Evolutionary conservation across 2,797 vertebrate genomes (phyloP).

Genomic region (Uromys caudimaculatus): DNA sequence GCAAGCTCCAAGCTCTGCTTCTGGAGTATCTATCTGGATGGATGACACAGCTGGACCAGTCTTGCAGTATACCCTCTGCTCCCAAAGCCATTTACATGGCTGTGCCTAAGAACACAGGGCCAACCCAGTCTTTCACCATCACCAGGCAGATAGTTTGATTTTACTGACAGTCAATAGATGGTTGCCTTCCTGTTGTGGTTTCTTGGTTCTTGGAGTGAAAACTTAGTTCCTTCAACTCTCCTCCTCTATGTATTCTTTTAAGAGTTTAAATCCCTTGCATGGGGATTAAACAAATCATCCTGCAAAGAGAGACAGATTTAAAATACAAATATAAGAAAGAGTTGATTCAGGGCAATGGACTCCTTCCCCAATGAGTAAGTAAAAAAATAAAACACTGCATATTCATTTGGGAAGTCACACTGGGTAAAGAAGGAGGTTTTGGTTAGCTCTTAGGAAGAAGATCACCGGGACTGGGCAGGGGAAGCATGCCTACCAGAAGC

Average conservation of each 20-base stretch:
- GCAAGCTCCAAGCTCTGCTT: neutral
- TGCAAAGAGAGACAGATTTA: constrained; percentile 3
- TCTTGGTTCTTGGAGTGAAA: constrained; percentile 48
- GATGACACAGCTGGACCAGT: neutral
- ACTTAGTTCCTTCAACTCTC: neutral
- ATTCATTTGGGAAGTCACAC: neutral
- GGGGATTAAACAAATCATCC: constrained; percentile 23
- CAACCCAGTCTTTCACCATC: constrained; percentile 10
- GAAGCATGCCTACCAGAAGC: neutral
- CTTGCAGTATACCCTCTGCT: neutral
- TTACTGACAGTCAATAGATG: constrained; percentile 30
- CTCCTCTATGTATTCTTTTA: neutral
- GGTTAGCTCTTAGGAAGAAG: neutral
- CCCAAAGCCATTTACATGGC: neutral
- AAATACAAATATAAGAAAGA: constrained; percentile 53
- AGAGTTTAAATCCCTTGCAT: constrained; percentile 3
- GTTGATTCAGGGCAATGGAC: constrained; percentile 36
- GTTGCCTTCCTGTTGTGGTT: constrained; percentile 36
- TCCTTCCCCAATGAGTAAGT: constrained; percentile 2
- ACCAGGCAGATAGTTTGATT: neutral
- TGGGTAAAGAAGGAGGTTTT: neutral
- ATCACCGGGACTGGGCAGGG: neutral
- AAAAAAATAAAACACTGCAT: constrained; percentile 16
- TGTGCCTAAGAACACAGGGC: neutral
- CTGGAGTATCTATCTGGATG: neutral